Percentiles rank a stretch among this genome's conserved stretches.
Conservation (phyloP, 2,113 vertebrate genomes). For the Onychorhynchus coronatus region DNA sequence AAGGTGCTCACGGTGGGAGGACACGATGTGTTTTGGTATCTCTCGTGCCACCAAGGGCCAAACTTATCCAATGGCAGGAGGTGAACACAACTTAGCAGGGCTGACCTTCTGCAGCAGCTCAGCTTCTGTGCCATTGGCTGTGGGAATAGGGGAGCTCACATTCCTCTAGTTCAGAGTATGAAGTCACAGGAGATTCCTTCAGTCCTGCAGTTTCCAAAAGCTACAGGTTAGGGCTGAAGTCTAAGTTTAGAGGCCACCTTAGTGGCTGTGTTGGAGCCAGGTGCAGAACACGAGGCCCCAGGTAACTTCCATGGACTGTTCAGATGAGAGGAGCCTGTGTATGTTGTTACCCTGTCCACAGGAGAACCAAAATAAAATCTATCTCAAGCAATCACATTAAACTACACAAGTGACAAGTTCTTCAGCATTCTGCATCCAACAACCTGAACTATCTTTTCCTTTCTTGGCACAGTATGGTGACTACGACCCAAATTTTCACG, state of each 20-base stretch:
- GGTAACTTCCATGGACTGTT: background rate
- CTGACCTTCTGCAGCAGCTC: background rate
- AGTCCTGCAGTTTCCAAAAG: background rate
- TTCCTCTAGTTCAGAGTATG: background rate
- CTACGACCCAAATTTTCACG: conserved; percentile 88
- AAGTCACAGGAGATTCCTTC: background rate
- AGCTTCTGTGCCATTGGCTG: background rate
- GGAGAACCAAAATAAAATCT: background rate
- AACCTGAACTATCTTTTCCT: background rate
- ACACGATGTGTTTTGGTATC: background rate
- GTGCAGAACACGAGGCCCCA: background rate
- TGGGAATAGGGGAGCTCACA: background rate
- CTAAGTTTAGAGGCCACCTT: background rate
- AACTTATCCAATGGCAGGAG: background rate
- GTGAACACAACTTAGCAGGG: background rate
- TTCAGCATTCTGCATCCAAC: background rate
- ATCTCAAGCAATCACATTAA: background rate
- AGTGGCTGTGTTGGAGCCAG: background rate
- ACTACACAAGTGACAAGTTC: background rate
- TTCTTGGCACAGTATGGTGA: conserved; percentile 82
- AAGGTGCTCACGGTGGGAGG: background rate
- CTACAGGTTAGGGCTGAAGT: background rate
- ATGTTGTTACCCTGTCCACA: background rate
- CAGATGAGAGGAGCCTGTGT: background rate
- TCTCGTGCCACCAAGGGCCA: background rate